phyloP scores from a whole-genome alignment of 2,113 vertebrate species.

The Vireo altiloquus region DNA sequence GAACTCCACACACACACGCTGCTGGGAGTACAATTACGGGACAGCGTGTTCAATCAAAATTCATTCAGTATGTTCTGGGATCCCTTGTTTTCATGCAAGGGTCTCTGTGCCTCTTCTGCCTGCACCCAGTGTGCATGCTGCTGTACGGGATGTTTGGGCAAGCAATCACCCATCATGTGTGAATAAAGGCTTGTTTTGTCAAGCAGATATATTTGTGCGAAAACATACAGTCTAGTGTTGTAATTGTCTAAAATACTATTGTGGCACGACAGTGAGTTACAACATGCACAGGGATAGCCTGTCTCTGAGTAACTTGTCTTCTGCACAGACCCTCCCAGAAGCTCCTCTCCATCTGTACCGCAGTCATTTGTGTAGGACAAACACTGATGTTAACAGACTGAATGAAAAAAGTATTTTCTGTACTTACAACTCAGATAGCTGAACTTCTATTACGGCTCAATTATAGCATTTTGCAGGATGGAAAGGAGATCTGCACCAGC shows the following conservation, averaged over 20 bases:
- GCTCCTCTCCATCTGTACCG: background rate
- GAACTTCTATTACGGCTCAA: background rate
- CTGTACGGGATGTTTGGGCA: background rate
- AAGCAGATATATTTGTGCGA: background rate
- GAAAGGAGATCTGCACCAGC: background rate
- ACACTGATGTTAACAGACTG: background rate
- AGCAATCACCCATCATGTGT: background rate
- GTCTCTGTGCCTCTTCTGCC: background rate
- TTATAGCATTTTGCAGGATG: background rate
- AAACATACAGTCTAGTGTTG: background rate
- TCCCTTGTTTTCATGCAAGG: background rate
- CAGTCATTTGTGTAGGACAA: background rate
- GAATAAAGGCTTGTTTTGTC: conserved; percentile 5
- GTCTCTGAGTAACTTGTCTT: background rate
- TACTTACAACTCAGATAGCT: background rate
- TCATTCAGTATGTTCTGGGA: conserved; percentile 1
- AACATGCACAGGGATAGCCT: background rate
- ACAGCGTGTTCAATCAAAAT: background rate
- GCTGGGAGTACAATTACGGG: background rate
- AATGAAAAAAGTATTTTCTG: background rate
- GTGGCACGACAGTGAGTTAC: background rate
- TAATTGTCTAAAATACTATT: background rate
- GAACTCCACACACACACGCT: background rate
- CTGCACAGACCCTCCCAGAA: background rate
- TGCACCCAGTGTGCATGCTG: background rate